Base-by-base conservation (phyloP, 2,888 invertebrate species). In the Ecliptopera silaceata region DNA sequence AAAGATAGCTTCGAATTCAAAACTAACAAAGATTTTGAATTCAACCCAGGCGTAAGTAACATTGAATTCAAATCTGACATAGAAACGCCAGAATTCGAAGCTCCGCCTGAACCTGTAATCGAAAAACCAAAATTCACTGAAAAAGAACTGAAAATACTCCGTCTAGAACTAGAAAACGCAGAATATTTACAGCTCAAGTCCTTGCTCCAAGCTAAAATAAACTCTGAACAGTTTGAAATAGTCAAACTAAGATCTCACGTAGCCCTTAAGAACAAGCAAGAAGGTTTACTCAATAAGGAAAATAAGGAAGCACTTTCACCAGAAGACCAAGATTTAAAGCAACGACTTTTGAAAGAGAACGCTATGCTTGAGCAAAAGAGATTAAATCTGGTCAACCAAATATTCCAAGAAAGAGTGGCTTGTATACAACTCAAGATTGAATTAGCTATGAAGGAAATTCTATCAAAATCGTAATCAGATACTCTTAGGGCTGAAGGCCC, bases 381-480 rank as follows among this genome's bases (percentile, higher is more conserved):
- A 79, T 88, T 92, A 71, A 93, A 92, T 66, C 82, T 95, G 44
- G 93, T 94, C 46, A 93, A 93, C 66, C 95, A 94, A 74, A 94
- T 95, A 65, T 94, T 95, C 71, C 95, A 95, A 75, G 95, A 95
- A 71, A 92, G 94, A 65, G 94, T 94, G 45, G 94, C 94, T 15
- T 94, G 95, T 74, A 93, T 95, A 62, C 93, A 94, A 59, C 82
- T 95, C n/a, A 93, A 94, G 73, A 94, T 95, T 48, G 94, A 95
- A 69, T 77, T 95, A 36, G 93, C 93, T 36, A 91, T 93, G 84
- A 93, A 93, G 60, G 93, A 93, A 70, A 90, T 92, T 61, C 69
- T 91, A 34, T 90, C 87, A 0, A 88, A 88, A 64, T 87, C 87
- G 1, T 87, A 85, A 48, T 12, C 3, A 36, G 2, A 1, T 1